phyloP scores from a whole-genome alignment of 1,140 invertebrate genomes.

The Pollicipes pollicipes region DNA sequence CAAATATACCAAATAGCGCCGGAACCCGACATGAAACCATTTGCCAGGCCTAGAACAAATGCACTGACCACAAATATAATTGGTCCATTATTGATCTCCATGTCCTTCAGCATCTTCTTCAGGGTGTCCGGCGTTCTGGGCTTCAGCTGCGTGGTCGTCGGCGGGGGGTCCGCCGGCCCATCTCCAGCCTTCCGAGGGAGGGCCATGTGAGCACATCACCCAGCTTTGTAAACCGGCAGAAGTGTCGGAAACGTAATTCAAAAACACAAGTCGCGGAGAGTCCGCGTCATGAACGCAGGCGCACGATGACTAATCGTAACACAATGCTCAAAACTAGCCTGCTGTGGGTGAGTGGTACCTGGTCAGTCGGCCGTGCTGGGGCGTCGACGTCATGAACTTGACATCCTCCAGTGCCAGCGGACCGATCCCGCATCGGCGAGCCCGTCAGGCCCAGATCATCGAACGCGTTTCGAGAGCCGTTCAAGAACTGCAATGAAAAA shows the following conservation, averaged over 20 bases:
- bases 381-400: conserved; percentile 2
- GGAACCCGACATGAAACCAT: too few relatives aligned
- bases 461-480: conserved; percentile 1
- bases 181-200: too few relatives aligned
- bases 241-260: too few relatives aligned
- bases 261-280: too few relatives aligned
- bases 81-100: background rate
- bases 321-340: too few relatives aligned
- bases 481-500: background rate
- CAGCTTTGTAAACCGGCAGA: too few relatives aligned
- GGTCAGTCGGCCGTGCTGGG: background rate
- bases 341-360: too few relatives aligned
- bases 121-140: conserved; percentile 1
- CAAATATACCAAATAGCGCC: too few relatives aligned
- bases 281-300: too few relatives aligned
- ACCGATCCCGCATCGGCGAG: background rate
- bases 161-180: background rate
- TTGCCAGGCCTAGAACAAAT: too few relatives aligned
- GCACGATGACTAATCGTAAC: too few relatives aligned
- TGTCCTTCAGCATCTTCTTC: conserved; percentile 4
- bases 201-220: too few relatives aligned
- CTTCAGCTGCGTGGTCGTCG: background rate
- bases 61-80: background rate
- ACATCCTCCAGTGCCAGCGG: background rate
- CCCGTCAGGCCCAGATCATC: background rate